Evolutionary conservation across 2,113 vertebrate species (phyloP).

Genomic region (Thomomys bottae): DNA sequence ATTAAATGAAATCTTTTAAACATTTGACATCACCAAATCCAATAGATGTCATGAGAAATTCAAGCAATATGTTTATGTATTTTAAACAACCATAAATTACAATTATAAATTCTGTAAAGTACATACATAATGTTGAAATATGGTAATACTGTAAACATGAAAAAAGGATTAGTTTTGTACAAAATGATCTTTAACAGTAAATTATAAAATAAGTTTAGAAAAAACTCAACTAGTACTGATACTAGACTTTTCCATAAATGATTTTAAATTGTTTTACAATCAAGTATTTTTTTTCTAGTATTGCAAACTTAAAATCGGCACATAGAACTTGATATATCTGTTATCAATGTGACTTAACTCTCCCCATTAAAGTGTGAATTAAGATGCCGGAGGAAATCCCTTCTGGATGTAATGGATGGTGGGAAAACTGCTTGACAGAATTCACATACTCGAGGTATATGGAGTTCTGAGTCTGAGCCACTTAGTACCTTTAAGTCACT

Average conservation of each 20-base stretch:
- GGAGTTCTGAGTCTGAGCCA: constrained; percentile 87
- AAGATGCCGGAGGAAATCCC: constrained; percentile 95
- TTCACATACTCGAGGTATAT: constrained; percentile 91
- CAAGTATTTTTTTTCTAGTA: constrained; percentile 70
- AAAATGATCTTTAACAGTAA: constrained; percentile 72
- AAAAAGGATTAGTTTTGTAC: constrained; percentile 67
- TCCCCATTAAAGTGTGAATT: constrained; percentile 94
- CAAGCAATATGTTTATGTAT: constrained; percentile 70
- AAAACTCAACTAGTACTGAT: constrained; percentile 71
- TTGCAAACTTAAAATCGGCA: constrained; percentile 69
- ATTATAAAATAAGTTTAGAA: constrained; percentile 68
- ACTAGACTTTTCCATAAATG: constrained; percentile 73
- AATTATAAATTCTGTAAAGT: constrained; percentile 44
- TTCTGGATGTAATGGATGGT: constrained; percentile 87
- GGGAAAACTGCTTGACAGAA: constrained; percentile 96
- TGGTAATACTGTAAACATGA: constrained; percentile 69
- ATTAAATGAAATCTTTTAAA: constrained; percentile 41
- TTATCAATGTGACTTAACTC: constrained; percentile 86
- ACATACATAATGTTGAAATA: constrained; percentile 57
- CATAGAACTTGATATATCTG: constrained; percentile 55
- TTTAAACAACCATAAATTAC: constrained; percentile 68
- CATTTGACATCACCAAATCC: constrained; percentile 62
- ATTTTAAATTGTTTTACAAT: constrained; percentile 67
- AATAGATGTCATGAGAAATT: constrained; percentile 44
- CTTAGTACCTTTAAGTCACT: constrained; percentile 84